Percentiles rank a stretch among this genome's conserved stretches.
phyloP scores from a whole-genome alignment of 2,113 vertebrate genomes.

The Serinus canaria region DNA sequence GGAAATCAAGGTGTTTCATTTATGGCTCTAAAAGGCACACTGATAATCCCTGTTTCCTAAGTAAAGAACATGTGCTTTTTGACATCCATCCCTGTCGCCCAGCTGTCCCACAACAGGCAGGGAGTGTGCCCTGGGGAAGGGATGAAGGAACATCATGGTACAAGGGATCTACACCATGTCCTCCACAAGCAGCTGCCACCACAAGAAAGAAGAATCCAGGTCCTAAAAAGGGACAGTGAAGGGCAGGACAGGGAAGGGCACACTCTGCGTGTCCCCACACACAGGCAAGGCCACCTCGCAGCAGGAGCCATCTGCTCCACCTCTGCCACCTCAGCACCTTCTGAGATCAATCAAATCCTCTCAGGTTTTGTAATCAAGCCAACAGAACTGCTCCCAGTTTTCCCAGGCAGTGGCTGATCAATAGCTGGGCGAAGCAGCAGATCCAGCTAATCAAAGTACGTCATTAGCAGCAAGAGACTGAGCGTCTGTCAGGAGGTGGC shows the following conservation, averaged over 20 bases:
- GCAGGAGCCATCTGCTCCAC: neutral
- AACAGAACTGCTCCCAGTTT: neutral
- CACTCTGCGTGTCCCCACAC: fast-evolving
- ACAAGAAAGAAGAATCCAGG: neutral
- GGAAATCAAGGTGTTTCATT: neutral
- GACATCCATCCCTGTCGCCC: neutral
- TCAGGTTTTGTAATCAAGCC: neutral
- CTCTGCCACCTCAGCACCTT: neutral
- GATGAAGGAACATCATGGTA: fast-evolving
- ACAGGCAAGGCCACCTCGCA: fast-evolving
- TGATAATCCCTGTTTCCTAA: neutral
- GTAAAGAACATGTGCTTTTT: fast-evolving
- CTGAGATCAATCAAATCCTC: neutral
- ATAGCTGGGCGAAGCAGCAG: neutral
- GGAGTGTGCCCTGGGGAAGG: neutral
- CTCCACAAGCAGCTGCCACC: neutral
- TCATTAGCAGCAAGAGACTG: neutral
- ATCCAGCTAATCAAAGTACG: neutral
- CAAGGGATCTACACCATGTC: neutral
- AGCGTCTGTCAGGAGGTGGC: conserved; percentile 36
- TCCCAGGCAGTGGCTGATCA: neutral
- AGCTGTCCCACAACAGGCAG: neutral
- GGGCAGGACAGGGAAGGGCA: neutral
- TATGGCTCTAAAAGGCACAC: neutral
- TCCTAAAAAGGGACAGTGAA: neutral